These are phyloP conservation scores for Mesochorus sp. DNA, from an alignment of 2,888 invertebrate species.

Conservation along the genomic window DNA sequence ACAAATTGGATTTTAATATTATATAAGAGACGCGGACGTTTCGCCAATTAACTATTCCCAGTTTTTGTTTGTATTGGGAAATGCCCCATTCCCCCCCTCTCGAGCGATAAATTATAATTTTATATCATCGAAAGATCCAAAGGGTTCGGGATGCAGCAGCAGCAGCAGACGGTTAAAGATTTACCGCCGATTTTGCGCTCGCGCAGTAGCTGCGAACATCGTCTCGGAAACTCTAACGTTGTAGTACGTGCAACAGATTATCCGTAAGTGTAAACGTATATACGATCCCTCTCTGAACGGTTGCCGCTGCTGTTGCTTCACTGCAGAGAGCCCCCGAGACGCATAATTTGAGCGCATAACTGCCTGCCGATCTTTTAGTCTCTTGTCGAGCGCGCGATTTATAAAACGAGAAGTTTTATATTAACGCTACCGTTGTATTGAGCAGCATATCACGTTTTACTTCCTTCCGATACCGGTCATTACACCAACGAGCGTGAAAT, in stretches of 20 bases:
- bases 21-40: no score
- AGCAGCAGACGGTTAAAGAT: slow-evolving; percentile 37
- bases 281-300: slow-evolving; percentile 42
- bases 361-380: slow-evolving; percentile 59
- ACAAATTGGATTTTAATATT: no score
- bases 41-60: no score
- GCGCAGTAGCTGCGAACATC: slow-evolving; percentile 18
- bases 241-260: slow-evolving; percentile 62
- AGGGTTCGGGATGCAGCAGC: not conserved
- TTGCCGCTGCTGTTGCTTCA: slow-evolving; percentile 56
- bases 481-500: no score
- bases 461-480: no score
- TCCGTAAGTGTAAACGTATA: slow-evolving; percentile 67
- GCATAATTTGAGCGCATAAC: slow-evolving; percentile 78
- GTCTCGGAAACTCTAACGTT: slow-evolving; percentile 18
- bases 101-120: no score
- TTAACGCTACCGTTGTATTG: not conserved
- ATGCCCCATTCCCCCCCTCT: no score
- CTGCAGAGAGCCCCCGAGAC: slow-evolving; percentile 68
- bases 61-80: no score
- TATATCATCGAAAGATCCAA: no score
- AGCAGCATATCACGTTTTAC: no score
- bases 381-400: not conserved
- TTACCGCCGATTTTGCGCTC: slow-evolving; percentile 29
- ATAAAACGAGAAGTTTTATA: not conserved